These are phyloP conservation scores for Clivina fossor DNA, from an alignment of 2,888 invertebrate species.

Conservation along the genomic window DNA sequence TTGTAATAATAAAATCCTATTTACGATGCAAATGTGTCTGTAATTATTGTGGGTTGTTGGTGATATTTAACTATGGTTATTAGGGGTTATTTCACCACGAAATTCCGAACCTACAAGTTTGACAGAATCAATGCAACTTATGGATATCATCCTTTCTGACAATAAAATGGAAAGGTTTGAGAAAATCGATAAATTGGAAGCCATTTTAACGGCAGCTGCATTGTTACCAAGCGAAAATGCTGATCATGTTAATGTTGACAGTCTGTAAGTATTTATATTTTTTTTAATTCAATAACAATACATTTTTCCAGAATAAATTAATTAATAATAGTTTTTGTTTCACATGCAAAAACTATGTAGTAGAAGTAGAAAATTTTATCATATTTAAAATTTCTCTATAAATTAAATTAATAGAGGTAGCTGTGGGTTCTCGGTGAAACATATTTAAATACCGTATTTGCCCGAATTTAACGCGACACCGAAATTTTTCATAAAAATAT, in stretches of 20 bases:
- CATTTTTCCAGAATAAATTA: neutral
- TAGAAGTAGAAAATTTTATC: no score
- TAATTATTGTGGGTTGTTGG: conserved; percentile 7
- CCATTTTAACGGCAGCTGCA: conserved; percentile 79
- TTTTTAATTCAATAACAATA: conserved; percentile 1
- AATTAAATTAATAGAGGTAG: no score
- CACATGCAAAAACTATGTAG: no score
- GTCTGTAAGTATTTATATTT: conserved; percentile 14
- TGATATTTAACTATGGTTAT: no score
- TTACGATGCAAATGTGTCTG: no score
- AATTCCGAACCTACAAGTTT: conserved; percentile 79
- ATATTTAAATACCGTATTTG: no score
- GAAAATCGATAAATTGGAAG: conserved; percentile 84
- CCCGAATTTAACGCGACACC: no score
- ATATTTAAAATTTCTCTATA: no score
- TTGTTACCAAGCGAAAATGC: conserved; percentile 62
- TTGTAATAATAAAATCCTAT: neutral
- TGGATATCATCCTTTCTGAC: conserved; percentile 82
- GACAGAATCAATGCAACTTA: conserved; percentile 87
- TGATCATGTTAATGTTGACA: conserved; percentile 46
- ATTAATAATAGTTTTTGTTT: no score
- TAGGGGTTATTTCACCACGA: conserved; percentile 69
- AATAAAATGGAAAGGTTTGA: conserved; percentile 81
- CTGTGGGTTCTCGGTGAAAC: no score
- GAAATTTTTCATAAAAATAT: no score